Evolutionary conservation across 2,888 invertebrate species (phyloP).

Genomic region (Druceiella hillmani): DNA sequence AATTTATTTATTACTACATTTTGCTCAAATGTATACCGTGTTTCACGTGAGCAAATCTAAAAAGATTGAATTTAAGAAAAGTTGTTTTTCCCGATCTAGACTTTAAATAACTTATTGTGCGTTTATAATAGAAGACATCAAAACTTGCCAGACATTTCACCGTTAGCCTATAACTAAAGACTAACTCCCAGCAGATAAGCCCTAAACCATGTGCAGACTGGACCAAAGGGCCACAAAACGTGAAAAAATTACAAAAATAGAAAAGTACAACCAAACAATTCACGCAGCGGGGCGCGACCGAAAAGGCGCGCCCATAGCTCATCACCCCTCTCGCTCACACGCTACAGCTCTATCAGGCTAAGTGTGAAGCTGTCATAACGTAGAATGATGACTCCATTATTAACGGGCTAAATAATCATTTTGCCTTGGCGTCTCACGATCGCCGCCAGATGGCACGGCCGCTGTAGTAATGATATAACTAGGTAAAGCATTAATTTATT

Average conservation of each 20-base stretch:
- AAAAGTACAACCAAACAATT: constrained; percentile 14
- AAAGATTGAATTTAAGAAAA: no score
- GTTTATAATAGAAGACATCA: no score
- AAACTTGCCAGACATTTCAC: not conserved
- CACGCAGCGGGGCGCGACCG: not conserved
- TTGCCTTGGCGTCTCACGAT: constrained; percentile 34
- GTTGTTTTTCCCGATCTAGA: no score
- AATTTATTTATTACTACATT: no score
- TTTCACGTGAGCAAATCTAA: no score
- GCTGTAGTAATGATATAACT: no score
- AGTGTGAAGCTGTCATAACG: constrained; percentile 51
- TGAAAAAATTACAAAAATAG: constrained; percentile 11
- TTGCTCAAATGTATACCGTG: no score
- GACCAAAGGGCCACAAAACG: not conserved
- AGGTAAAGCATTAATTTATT: no score
- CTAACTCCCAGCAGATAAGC: not conserved
- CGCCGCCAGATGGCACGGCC: no score
- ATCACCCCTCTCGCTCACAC: constrained; percentile 35
- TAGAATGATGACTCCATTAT: constrained; percentile 50
- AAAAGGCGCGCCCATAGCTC: constrained; percentile 44
- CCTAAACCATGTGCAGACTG: constrained; percentile 37
- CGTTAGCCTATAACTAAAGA: not conserved
- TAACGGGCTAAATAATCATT: constrained; percentile 46
- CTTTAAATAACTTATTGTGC: no score
- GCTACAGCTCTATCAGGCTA: constrained; percentile 27